These are phyloP conservation scores for Argyresthia goedartella DNA, from an alignment of 2,888 invertebrate genomes.

Conservation along the genomic window DNA sequence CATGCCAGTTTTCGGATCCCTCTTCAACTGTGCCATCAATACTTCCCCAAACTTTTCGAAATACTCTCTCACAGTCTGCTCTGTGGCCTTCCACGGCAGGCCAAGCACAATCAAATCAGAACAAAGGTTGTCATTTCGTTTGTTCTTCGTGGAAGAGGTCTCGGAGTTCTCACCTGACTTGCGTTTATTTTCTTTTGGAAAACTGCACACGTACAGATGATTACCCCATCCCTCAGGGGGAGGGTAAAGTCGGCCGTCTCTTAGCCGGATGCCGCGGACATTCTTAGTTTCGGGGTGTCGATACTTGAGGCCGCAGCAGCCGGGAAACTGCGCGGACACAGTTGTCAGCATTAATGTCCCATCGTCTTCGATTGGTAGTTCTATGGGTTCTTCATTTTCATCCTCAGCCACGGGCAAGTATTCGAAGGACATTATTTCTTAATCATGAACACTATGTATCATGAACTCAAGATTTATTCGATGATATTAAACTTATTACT, in stretches of 20 bases:
- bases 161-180: constrained; percentile 91
- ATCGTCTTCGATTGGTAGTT: constrained; percentile 96
- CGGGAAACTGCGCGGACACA: constrained; percentile 96
- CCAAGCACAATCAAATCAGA: constrained; percentile 99
- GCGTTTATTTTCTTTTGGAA: constrained; percentile 93
- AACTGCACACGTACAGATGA: constrained; percentile 82
- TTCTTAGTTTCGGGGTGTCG: constrained; percentile 93
- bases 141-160: constrained; percentile 91
- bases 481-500: constrained; percentile 56
- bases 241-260: constrained; percentile 92
- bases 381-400: constrained; percentile 97
- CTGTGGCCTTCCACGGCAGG: constrained; percentile 97
- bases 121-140: constrained; percentile 93
- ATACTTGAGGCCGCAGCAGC: constrained; percentile 95
- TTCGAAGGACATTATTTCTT: constrained; percentile 70
- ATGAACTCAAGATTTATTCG: constrained; percentile 40
- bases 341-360: constrained; percentile 93
- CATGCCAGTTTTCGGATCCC: constrained; percentile 91
- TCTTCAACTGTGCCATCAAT: constrained; percentile 96
- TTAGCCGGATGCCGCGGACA: constrained; percentile 90
- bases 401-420: constrained; percentile 96
- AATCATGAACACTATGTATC: constrained; percentile 54
- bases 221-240: constrained; percentile 91
- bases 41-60: constrained; percentile 98
- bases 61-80: constrained; percentile 95